phyloP scores from a whole-genome alignment of 2,888 invertebrate species.

The Dicranocentrus wangi region DNA sequence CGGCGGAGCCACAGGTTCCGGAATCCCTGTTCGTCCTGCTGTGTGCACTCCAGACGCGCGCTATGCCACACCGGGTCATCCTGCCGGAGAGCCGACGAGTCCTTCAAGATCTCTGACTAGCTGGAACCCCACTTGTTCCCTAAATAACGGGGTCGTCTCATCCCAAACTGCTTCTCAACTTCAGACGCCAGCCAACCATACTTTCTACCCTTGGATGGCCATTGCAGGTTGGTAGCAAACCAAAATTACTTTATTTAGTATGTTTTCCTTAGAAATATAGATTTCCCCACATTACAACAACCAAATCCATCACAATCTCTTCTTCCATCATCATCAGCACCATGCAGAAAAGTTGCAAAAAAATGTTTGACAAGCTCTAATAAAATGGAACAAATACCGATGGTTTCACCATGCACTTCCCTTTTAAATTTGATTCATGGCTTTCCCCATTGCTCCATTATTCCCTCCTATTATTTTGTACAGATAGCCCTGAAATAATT shows the following conservation, averaged over 20 bases:
- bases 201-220: conserved; percentile 98
- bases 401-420: too few species aligned
- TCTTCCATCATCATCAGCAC: too few species aligned
- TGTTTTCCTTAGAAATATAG: not conserved
- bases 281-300: too few species aligned
- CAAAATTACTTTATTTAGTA: too few species aligned
- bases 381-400: too few species aligned
- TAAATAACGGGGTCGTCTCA: conserved; percentile 82
- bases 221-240: conserved; percentile 84
- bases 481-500: too few species aligned
- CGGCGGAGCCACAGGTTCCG: conserved; percentile 78
- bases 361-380: too few species aligned
- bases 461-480: too few species aligned
- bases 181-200: conserved; percentile 92
- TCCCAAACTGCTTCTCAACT: conserved; percentile 87
- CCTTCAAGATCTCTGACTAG: conserved; percentile 79
- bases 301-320: too few species aligned
- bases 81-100: conserved; percentile 72
- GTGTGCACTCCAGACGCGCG: conserved; percentile 85
- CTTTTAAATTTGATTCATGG: too few species aligned
- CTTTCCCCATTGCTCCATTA: too few species aligned
- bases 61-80: conserved; percentile 71
- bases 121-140: conserved; percentile 88
- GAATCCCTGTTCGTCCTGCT: conserved; percentile 84
- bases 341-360: too few species aligned